These are phyloP conservation scores for Blastobasis lacticolella DNA, from an alignment of 2,888 invertebrate genomes.

Conservation along the genomic window DNA sequence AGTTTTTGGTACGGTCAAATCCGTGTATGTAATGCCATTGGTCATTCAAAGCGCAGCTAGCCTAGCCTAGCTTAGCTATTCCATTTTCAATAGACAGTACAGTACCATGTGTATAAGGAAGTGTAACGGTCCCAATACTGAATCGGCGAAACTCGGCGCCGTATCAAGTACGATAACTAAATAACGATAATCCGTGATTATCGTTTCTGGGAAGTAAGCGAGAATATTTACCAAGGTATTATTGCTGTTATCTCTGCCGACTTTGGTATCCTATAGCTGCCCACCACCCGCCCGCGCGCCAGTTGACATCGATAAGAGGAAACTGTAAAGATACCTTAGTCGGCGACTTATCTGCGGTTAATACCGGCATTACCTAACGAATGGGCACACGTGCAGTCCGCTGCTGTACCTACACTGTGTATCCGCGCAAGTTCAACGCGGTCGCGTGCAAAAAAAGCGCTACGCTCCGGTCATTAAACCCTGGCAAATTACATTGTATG, in stretches of 20 bases:
- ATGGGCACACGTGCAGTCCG: neutral
- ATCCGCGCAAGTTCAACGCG: conserved; percentile 2
- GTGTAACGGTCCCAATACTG: no score
- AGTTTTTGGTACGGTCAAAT: no score
- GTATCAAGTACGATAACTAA: no score
- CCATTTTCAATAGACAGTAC: no score
- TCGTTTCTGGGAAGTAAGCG: neutral
- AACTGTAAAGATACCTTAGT: neutral
- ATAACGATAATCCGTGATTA: no score
- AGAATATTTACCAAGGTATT: neutral
- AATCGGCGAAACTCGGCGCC: no score
- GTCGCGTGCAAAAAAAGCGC: conserved; percentile 1
- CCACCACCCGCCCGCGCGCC: neutral
- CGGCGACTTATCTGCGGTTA: conserved; percentile 1
- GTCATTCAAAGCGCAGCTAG: no score
- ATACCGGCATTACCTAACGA: neutral
- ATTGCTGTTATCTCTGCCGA: neutral
- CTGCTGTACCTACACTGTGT: neutral
- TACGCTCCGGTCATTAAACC: conserved; percentile 4
- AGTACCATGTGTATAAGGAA: no score
- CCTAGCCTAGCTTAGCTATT: no score
- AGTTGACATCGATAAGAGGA: neutral
- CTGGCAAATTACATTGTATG: no score
- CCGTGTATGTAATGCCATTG: no score
- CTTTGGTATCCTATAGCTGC: neutral